phyloP scores from a whole-genome alignment of 2,797 vertebrate genomes.

The Tamandua tetradactyla region DNA sequence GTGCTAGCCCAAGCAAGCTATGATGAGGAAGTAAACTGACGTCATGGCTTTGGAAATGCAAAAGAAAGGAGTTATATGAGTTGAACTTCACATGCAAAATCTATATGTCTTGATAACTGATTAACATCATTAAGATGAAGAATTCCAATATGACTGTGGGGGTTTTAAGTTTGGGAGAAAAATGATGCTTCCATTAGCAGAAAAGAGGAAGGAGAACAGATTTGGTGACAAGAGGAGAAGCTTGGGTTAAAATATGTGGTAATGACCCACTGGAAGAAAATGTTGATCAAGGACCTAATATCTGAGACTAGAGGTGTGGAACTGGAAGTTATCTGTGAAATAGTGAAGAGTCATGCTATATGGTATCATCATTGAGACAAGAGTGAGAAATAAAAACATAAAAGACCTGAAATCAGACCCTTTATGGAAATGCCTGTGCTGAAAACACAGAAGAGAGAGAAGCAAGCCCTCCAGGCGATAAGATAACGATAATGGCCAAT shows the following conservation, averaged over 20 bases:
- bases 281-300: not conserved
- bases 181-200: not conserved
- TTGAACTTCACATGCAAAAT: not conserved
- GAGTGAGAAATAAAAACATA: not conserved
- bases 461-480: not conserved
- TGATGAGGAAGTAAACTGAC: not conserved
- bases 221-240: not conserved
- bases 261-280: not conserved
- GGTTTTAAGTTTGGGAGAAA: not conserved
- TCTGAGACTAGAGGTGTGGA: not conserved
- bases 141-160: slow-evolving; percentile 5
- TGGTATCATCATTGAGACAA: not conserved
- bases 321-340: not conserved
- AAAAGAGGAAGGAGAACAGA: not conserved
- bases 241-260: not conserved
- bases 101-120: not conserved
- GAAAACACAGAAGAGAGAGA: not conserved
- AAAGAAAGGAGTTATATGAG: not conserved
- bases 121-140: not conserved
- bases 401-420: not conserved
- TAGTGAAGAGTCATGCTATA: not conserved
- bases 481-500: not conserved
- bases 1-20: not conserved
- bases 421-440: not conserved
- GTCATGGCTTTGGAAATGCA: not conserved